Evolutionary conservation across 2,888 invertebrate species (phyloP).

Genomic region (Herminia tarsipennalis): DNA sequence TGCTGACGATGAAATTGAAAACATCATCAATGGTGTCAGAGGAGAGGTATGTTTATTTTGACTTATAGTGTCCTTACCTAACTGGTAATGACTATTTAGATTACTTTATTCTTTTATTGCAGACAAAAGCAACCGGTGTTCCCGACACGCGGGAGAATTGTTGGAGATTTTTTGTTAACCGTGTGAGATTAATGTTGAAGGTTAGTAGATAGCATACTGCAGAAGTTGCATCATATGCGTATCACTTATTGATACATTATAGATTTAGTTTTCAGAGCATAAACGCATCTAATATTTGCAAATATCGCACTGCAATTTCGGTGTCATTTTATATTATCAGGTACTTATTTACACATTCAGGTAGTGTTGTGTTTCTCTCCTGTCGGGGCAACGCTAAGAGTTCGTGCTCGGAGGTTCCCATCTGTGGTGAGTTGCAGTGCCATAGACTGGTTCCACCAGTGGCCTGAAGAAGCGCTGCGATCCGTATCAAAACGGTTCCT

Average conservation of each 20-base stretch:
- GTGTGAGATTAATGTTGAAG: slow-evolving; percentile 91
- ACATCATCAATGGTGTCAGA: slow-evolving; percentile 91
- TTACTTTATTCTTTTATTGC: slow-evolving; percentile 18
- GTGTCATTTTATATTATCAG: neutral
- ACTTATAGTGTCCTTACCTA: neutral
- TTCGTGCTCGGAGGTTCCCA: slow-evolving; percentile 96
- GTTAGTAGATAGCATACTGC: slow-evolving; percentile 45
- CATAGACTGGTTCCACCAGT: slow-evolving; percentile 98
- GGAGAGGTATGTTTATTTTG: slow-evolving; percentile 86
- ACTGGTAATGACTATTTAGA: neutral
- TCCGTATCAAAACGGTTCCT: slow-evolving; percentile 95
- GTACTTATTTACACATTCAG: slow-evolving; percentile 47
- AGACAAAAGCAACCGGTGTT: slow-evolving; percentile 93
- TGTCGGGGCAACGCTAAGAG: slow-evolving; percentile 94
- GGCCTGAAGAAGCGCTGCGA: slow-evolving; percentile 96
- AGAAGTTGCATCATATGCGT: neutral
- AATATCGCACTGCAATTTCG: neutral
- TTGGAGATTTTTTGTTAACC: slow-evolving; percentile 97
- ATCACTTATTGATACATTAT: too few relatives aligned
- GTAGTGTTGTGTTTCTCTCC: slow-evolving; percentile 97
- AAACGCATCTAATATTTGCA: too few relatives aligned
- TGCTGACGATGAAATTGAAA: slow-evolving; percentile 96
- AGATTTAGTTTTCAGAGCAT: too few relatives aligned
- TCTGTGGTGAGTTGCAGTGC: slow-evolving; percentile 96
- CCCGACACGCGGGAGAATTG: slow-evolving; percentile 96